A percentile compares a stretch with the other conserved stretches of the same genome.
Evolutionary conservation across 2,113 vertebrate species (phyloP).

Genomic region (Carassius auratus): DNA sequence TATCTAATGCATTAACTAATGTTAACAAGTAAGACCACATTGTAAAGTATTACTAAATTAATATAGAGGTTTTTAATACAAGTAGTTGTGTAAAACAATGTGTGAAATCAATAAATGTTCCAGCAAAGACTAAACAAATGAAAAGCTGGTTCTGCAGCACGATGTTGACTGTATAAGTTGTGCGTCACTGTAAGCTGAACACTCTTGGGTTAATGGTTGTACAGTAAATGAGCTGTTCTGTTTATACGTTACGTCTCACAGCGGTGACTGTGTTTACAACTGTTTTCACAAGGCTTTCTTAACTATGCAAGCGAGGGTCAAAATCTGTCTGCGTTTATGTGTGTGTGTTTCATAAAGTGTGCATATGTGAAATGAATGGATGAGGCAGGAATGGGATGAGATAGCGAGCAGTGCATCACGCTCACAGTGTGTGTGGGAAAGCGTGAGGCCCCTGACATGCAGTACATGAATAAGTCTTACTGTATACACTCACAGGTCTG

Average conservation of each 20-base stretch:
- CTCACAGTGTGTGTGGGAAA: neutral
- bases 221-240: slow-evolving; percentile 3
- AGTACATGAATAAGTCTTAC: neutral
- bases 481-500: slow-evolving; percentile 22
- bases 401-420: neutral
- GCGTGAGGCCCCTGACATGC: neutral
- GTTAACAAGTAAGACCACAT: neutral
- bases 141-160: neutral
- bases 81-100: neutral
- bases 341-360: slow-evolving; percentile 29
- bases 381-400: slow-evolving; percentile 2
- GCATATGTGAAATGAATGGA: neutral
- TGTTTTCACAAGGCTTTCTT: slow-evolving; percentile 21
- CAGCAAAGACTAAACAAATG: neutral
- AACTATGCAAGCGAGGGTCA: neutral
- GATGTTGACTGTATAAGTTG: neutral
- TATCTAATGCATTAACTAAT: neutral
- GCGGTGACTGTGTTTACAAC: slow-evolving; percentile 10
- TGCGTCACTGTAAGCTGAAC: neutral
- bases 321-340: slow-evolving; percentile 29
- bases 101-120: slow-evolving; percentile 1
- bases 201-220: slow-evolving; percentile 8
- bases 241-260: slow-evolving; percentile 28
- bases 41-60: neutral
- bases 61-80: neutral